phyloP scores from a whole-genome alignment of 2,888 invertebrate species.

The Drosophila bunnanda region DNA sequence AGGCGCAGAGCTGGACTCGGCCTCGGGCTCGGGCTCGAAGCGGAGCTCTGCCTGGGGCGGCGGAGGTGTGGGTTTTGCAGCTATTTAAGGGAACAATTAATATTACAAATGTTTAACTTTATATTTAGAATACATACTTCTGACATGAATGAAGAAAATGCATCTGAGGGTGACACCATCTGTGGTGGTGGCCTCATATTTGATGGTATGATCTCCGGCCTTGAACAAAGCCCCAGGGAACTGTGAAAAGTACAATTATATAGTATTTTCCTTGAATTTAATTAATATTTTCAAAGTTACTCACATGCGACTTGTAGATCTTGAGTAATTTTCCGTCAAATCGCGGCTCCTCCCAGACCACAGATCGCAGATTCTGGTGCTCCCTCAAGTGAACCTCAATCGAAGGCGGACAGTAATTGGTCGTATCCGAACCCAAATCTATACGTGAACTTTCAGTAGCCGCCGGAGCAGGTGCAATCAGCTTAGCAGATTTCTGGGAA shows the following conservation, averaged over 20 bases:
- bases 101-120: background rate
- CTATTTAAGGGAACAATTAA: slow-evolving; percentile 2
- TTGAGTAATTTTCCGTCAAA: slow-evolving; percentile 84
- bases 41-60: slow-evolving; percentile 13
- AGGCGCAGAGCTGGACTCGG: slow-evolving; percentile 20
- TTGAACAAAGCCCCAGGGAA: slow-evolving; percentile 87
- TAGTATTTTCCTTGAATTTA: background rate
- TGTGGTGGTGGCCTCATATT: slow-evolving; percentile 88
- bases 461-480: slow-evolving; percentile 4
- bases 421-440: slow-evolving; percentile 56
- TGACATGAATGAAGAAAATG: slow-evolving; percentile 87
- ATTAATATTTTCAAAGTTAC: slow-evolving; percentile 36
- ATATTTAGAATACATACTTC: slow-evolving; percentile 84
- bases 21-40: slow-evolving; percentile 25
- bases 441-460: slow-evolving; percentile 43
- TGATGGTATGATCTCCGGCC: slow-evolving; percentile 87
- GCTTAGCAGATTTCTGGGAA: slow-evolving; percentile 9
- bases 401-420: slow-evolving; percentile 87
- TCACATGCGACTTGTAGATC: slow-evolving; percentile 87
- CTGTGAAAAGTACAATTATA: slow-evolving; percentile 75
- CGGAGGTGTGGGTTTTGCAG: slow-evolving; percentile 33
- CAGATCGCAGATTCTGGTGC: slow-evolving; percentile 86
- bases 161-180: slow-evolving; percentile 88
- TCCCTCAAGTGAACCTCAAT: slow-evolving; percentile 86
- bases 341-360: slow-evolving; percentile 88